Evolutionary conservation across 2,113 vertebrate species (phyloP).

Genomic region (Megaleporinus macrocephalus): DNA sequence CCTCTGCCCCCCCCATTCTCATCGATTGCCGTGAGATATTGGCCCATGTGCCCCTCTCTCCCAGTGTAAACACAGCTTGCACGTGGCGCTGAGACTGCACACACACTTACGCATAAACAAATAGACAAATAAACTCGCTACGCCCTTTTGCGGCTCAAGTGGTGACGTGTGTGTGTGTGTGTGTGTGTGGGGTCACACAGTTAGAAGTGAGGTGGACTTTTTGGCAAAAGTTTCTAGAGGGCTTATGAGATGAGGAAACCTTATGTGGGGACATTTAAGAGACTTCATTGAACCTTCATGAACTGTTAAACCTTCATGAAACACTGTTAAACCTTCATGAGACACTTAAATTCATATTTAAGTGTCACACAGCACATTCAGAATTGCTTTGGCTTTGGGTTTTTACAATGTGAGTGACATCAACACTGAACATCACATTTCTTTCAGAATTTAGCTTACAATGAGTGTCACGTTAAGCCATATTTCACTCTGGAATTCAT

Average conservation of each 20-base stretch:
- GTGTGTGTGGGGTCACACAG: background rate
- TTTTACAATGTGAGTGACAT: too few species aligned
- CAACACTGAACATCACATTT: too few species aligned
- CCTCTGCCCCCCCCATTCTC: conserved; percentile 51
- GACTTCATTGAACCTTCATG: background rate
- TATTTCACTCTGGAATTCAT: too few species aligned
- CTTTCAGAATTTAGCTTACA: too few species aligned
- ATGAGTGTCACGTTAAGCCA: too few species aligned
- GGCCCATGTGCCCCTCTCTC: conserved; percentile 67
- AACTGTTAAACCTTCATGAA: background rate
- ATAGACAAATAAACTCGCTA: conserved; percentile 32
- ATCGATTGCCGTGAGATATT: conserved; percentile 84
- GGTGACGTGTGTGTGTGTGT: background rate
- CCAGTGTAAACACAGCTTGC: conserved; percentile 75
- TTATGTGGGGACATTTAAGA: too few species aligned
- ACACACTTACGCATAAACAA: conserved; percentile 63
- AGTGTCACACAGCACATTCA: background rate
- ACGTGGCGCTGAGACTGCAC: conserved; percentile 64
- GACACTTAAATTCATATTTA: background rate
- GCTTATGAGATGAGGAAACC: background rate
- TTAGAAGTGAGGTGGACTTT: background rate
- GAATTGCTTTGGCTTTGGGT: background rate
- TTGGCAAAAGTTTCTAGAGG: background rate
- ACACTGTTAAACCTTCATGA: background rate
- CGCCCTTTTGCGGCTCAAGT: background rate